phyloP scores from a whole-genome alignment of 1,140 invertebrate species.

The Drosophila serrata region DNA sequence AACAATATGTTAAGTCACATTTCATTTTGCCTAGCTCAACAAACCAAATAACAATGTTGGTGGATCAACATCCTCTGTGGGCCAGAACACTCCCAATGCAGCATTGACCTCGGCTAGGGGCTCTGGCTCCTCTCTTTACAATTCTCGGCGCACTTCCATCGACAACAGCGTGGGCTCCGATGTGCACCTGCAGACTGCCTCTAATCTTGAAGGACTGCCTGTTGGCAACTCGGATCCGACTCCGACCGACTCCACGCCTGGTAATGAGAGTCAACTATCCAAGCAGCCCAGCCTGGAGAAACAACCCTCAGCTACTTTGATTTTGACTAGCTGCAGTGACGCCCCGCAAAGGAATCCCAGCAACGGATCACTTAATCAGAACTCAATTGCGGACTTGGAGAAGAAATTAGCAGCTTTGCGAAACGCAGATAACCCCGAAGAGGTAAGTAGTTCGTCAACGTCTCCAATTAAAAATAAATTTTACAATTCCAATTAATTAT shows the following conservation, averaged over 20 bases:
- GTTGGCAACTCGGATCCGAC: constrained; percentile 47
- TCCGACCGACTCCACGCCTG: constrained; percentile 42
- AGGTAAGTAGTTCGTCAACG: constrained; percentile 28
- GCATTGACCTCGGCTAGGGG: constrained; percentile 69
- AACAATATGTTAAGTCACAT: neutral
- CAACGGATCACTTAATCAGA: constrained; percentile 73
- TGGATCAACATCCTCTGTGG: constrained; percentile 48
- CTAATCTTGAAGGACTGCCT: constrained; percentile 52
- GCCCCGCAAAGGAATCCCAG: constrained; percentile 49
- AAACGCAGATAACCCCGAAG: constrained; percentile 70
- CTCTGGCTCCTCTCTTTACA: constrained; percentile 81
- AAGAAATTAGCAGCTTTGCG: constrained; percentile 80
- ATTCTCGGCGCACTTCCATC: constrained; percentile 80
- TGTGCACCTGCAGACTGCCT: constrained; percentile 62
- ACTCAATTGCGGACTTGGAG: constrained; percentile 80
- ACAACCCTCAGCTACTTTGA: constrained; percentile 40
- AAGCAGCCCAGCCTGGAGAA: constrained; percentile 80
- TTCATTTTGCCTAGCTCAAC: constrained; percentile 39
- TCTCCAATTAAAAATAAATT: neutral
- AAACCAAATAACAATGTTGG: constrained; percentile 48
- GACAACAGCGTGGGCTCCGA: constrained; percentile 79
- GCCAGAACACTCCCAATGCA: constrained; percentile 75
- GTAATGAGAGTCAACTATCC: constrained; percentile 58
- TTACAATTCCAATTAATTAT: neutral
- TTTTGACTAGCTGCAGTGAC: constrained; percentile 17